Evolutionary conservation across 2,888 invertebrate species (phyloP).

Genomic region (Hydrotaea diabolus): DNA sequence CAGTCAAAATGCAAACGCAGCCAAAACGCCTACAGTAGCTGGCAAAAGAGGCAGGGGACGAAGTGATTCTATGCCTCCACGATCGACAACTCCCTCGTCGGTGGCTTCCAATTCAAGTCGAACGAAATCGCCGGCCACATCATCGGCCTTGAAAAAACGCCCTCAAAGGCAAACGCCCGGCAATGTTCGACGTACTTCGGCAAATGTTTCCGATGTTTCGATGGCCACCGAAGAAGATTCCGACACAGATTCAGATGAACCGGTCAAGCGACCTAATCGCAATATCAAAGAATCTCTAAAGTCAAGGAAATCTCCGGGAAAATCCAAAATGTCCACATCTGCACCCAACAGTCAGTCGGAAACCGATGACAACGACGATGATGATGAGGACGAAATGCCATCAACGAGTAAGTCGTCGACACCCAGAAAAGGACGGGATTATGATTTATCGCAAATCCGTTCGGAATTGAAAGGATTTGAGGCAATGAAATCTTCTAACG

Average conservation of each 20-base stretch:
- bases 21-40: conserved; percentile 70
- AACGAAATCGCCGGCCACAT: conserved; percentile 85
- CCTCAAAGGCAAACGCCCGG: conserved; percentile 79
- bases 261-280: conserved; percentile 78
- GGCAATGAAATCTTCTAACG: conserved; percentile 82
- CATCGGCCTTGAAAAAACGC: conserved; percentile 80
- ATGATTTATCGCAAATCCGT: conserved; percentile 91
- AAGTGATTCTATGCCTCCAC: conserved; percentile 81
- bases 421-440: conserved; percentile 85
- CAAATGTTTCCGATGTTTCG: conserved; percentile 83
- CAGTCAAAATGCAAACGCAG: conserved; percentile 24
- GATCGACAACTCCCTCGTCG: conserved; percentile 86
- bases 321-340: conserved; percentile 68
- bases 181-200: conserved; percentile 81
- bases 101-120: conserved; percentile 84
- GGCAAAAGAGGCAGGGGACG: conserved; percentile 82
- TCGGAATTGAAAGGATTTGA: conserved; percentile 91
- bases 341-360: conserved; percentile 82
- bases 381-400: conserved; percentile 70
- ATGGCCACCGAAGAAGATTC: conserved; percentile 83
- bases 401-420: conserved; percentile 38
- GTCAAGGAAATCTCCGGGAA: conserved; percentile 66
- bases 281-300: conserved; percentile 70
- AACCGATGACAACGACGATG: conserved; percentile 81
- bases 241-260: conserved; percentile 82